Conservation (phyloP, 30 jellyfish, hydroid and myxozoan species). For the Nemopilema nomurai region DNA sequence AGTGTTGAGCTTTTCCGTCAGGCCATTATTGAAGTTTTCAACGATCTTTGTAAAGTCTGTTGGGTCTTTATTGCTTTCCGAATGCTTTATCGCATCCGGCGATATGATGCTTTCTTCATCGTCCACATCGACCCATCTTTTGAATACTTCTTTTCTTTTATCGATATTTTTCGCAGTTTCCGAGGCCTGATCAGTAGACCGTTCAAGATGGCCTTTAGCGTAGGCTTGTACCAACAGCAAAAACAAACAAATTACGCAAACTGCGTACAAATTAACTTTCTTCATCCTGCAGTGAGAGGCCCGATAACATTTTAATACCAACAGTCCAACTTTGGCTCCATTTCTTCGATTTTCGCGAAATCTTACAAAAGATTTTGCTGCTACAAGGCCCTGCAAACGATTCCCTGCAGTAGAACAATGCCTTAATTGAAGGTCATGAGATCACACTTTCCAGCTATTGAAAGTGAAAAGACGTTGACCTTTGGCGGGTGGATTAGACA, state of each 20-base stretch:
- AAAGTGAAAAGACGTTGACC: conserved; percentile 21
- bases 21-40: conserved; percentile 55
- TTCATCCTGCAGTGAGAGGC: conserved; percentile 12
- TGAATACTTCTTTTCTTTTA: neutral
- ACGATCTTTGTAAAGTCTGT: conserved; percentile 66
- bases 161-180: neutral
- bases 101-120: conserved; percentile 49
- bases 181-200: conserved; percentile 21
- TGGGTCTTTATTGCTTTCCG: conserved; percentile 45
- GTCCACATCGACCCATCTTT: conserved; percentile 75
- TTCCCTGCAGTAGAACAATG: neutral
- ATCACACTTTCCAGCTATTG: conserved; percentile 20
- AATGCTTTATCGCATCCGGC: conserved; percentile 34
- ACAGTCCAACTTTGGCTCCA: neutral
- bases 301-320: conserved; percentile 8
- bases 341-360: neutral
- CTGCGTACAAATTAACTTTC: neutral
- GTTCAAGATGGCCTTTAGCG: conserved; percentile 17
- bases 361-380: neutral
- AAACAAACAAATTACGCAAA: conserved; percentile 30
- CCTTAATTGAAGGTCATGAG: conserved; percentile 58
- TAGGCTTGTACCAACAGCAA: neutral
- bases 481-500: conserved; percentile 55
- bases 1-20: conserved; percentile 49
- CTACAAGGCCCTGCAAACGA: neutral